These are phyloP conservation scores for Oryzias curvinotus DNA, from an alignment of 2,113 vertebrate species.

Conservation along the genomic window DNA sequence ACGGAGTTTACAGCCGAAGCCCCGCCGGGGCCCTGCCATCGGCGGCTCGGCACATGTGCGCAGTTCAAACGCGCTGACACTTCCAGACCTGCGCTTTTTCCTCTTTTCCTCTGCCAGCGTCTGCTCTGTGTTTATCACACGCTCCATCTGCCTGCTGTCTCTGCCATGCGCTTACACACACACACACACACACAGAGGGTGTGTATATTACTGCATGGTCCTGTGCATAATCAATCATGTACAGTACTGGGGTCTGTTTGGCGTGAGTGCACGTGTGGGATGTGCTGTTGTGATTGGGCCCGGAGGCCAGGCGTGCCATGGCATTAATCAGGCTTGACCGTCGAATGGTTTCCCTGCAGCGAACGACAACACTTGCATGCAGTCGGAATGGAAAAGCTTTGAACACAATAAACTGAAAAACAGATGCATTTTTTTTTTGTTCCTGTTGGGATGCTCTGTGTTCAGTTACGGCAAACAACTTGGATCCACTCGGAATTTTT, in stretches of 20 bases:
- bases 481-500: no score
- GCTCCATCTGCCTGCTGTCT: slow-evolving; percentile 57
- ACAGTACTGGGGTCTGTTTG: slow-evolving; percentile 31
- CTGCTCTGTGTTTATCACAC: slow-evolving; percentile 50
- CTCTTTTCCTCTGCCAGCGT: slow-evolving; percentile 55
- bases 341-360: slow-evolving; percentile 65
- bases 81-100: slow-evolving; percentile 29
- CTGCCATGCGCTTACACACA: slow-evolving; percentile 30
- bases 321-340: slow-evolving; percentile 72
- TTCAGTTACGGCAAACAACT: no score
- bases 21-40: slow-evolving; percentile 19
- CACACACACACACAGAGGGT: slow-evolving; percentile 33
- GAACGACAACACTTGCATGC: neutral
- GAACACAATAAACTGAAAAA: no score
- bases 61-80: slow-evolving; percentile 46
- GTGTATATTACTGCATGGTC: slow-evolving; percentile 52
- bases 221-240: slow-evolving; percentile 45
- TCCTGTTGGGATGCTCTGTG: no score
- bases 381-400: neutral
- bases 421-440: no score
- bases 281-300: slow-evolving; percentile 48
- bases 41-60: slow-evolving; percentile 34
- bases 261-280: slow-evolving; percentile 14
- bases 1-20: slow-evolving; percentile 35
- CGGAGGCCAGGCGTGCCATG: slow-evolving; percentile 52